phyloP scores from a whole-genome alignment of 2,797 vertebrate genomes.

The Dallia pectoralis region DNA sequence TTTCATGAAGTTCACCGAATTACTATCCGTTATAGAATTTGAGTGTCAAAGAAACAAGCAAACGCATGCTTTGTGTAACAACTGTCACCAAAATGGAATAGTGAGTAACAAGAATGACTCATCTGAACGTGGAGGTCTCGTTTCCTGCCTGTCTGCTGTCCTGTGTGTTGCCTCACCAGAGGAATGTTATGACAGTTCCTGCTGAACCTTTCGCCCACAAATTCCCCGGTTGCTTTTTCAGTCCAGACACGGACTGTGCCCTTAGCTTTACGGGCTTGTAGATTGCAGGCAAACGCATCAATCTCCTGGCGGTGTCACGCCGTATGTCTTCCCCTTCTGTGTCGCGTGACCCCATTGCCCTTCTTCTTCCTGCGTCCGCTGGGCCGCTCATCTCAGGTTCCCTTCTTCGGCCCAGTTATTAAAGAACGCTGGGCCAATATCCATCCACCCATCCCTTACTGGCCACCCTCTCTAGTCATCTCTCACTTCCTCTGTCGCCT shows the following conservation, averaged over 20 bases:
- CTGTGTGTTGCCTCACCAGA: conserved; percentile 54
- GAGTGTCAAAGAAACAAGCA: not conserved
- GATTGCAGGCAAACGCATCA: conserved; percentile 75
- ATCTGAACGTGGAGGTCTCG: not conserved
- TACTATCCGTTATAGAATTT: not conserved
- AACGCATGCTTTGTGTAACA: not conserved
- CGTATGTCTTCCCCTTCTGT: conserved; percentile 53
- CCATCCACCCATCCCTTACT: conserved; percentile 45
- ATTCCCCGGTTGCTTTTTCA: conserved; percentile 74
- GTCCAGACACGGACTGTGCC: conserved; percentile 60
- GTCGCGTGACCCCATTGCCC: conserved; percentile 70
- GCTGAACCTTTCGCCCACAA: conserved; percentile 68
- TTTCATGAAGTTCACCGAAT: not conserved
- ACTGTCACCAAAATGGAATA: not conserved
- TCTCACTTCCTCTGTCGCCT: conserved; percentile 29
- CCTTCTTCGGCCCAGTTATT: conserved; percentile 71
- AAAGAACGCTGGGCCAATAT: conserved; percentile 61
- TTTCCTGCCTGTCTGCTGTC: conserved; percentile 45
- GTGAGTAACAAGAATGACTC: not conserved
- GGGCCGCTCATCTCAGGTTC: conserved; percentile 71
- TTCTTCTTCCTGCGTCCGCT: conserved; percentile 63
- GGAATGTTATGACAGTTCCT: conserved; percentile 64
- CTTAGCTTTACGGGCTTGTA: conserved; percentile 70
- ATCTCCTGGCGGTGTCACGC: conserved; percentile 63
- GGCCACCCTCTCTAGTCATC: conserved; percentile 41